Base-by-base conservation (phyloP, 2,797 vertebrate genomes). In the Bradypus variegatus region DNA sequence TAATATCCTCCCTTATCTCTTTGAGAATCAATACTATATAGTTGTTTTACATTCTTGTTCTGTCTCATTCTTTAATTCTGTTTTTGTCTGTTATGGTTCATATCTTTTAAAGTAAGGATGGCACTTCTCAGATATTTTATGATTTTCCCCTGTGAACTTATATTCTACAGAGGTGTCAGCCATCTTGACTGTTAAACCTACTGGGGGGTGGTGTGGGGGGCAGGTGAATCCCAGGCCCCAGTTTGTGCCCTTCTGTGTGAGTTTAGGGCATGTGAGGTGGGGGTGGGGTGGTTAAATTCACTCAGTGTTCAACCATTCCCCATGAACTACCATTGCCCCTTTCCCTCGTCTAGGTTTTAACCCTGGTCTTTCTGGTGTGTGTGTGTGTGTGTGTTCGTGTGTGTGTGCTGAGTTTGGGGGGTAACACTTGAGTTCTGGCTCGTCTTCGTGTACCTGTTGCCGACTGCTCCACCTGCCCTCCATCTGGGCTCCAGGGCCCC, bases 31-130 rank as follows among this genome's bases (percentile, higher is more conserved):
- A 73, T 89, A 70, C 84, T 65, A 67, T 70, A 90, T 58, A 86
- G 48, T 72, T 84, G 89, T 72, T 94, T 84, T 89, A 83, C 88
- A 92, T 94, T 81, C 15, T 77, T 81, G 25, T 62, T 91, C 58
- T 92, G 48, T 79, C 85, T 82, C 50, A 45, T 73, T 36, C 91
- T 91, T 82, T 67, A 92, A 75, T 75, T 89, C 53, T 11, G 1
- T 76, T 62, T 91, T 80, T 86, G 41, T 76, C 41, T 27, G 21
- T 8, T 13, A 6, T 65, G 82, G 53, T 87, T n/a, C 33, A 36
- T 21, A 36, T 36, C 55, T 58, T 58, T 58, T 58, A 58, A 21
- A 38, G 48, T 23, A 78, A 48, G 53, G 0, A 8, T n/a, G 79
- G 4, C 25, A 9, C 21, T 72, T 16, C 62, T 83, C 13, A 73